Conservation (phyloP, 30 jellyfish, hydroid and myxozoan species). For the Hydractinia echinata region DNA sequence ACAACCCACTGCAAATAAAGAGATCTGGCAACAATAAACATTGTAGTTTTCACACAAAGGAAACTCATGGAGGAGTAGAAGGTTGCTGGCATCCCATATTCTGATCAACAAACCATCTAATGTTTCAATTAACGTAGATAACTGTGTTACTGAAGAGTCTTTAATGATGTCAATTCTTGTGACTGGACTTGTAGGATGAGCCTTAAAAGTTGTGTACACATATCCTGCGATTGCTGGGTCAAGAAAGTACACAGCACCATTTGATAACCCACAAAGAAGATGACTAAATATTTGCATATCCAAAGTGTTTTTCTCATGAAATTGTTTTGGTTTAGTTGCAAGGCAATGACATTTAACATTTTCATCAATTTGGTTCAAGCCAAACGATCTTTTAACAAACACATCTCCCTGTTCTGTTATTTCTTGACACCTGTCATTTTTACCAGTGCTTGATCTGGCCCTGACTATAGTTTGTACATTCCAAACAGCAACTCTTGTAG, state of each 20-base stretch:
- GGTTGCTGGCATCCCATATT: neutral
- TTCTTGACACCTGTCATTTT: conserved; percentile 10
- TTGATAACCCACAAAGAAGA: conserved; percentile 74
- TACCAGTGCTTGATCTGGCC: neutral
- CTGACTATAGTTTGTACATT: neutral
- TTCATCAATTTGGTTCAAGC: conserved; percentile 1
- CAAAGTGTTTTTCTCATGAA: neutral
- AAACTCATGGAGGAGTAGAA: neutral
- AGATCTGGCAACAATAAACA: neutral
- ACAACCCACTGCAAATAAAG: neutral
- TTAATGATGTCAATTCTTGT: neutral
- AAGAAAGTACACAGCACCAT: conserved; percentile 50
- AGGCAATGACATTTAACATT: conserved; percentile 48
- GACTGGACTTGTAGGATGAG: conserved; percentile 25
- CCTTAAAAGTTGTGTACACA: conserved; percentile 3
- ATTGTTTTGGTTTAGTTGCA: neutral
- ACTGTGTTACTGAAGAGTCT: neutral
- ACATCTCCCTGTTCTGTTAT: neutral
- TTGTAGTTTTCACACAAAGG: neutral
- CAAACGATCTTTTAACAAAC: neutral
- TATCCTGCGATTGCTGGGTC: conserved; percentile 30
- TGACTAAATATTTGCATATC: conserved; percentile 26
- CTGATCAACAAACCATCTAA: conserved; percentile 1
- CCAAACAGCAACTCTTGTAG: conserved; percentile 56
- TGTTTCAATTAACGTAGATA: conserved; percentile 3